These are phyloP conservation scores for Rhynchopsitta pachyrhyncha DNA, from an alignment of 2,113 vertebrate genomes.

Conservation along the genomic window DNA sequence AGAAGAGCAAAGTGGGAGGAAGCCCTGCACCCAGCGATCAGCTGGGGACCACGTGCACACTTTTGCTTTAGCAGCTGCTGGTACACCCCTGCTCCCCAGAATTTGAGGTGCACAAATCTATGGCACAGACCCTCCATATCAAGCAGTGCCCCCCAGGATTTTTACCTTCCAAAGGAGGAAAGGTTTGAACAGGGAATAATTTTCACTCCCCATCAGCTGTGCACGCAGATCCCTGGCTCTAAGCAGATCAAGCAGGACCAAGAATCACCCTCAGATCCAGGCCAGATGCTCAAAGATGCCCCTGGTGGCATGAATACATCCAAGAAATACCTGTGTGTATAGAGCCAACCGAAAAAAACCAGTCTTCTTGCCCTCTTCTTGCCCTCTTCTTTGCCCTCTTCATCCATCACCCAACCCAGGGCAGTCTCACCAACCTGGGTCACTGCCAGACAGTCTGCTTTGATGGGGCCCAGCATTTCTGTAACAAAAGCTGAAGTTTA, in stretches of 20 bases:
- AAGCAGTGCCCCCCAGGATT: not conserved
- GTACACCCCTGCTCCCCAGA: not conserved
- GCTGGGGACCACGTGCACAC: rapidly evolving
- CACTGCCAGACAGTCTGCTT: not conserved
- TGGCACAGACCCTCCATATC: not conserved
- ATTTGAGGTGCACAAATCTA: not conserved
- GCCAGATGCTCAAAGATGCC: not conserved
- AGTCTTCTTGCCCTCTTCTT: not conserved
- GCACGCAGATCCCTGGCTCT: not conserved
- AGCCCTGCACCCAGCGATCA: rapidly evolving
- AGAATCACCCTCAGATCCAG: not conserved
- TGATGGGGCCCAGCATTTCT: not conserved
- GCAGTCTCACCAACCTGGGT: not conserved
- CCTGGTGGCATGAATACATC: rapidly evolving
- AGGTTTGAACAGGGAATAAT: not conserved
- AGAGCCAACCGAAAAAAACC: not conserved
- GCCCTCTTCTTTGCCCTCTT: not conserved
- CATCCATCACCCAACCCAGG: not conserved
- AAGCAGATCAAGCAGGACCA: not conserved
- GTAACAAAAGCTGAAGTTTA: not conserved
- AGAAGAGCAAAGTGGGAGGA: not conserved
- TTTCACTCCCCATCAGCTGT: not conserved
- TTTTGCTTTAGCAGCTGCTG: not conserved
- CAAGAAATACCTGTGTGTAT: not conserved
- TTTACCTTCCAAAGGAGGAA: not conserved